Conservation (phyloP, 2,113 vertebrate genomes). For the Bujurquina vittata region DNA sequence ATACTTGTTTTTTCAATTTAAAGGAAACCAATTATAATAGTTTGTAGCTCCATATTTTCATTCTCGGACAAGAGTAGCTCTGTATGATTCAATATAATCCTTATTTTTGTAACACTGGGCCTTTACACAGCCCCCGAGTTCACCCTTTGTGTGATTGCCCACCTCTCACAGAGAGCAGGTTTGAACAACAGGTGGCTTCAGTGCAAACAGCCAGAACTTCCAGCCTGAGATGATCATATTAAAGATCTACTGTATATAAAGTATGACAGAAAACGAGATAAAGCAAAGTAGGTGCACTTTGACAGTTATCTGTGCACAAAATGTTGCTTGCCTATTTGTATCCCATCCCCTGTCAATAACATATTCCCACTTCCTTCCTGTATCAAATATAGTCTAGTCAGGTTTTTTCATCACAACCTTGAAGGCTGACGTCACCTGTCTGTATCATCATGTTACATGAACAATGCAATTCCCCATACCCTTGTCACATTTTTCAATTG, state of each 20-base stretch:
- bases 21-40: neutral
- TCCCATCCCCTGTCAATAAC: constrained; percentile 37
- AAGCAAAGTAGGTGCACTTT: neutral
- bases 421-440: constrained; percentile 32
- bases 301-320: constrained; percentile 3
- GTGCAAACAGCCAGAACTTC: neutral
- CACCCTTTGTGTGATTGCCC: neutral
- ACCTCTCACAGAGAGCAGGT: neutral
- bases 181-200: neutral
- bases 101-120: neutral
- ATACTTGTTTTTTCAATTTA: neutral
- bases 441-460: constrained; percentile 49
- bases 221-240: neutral
- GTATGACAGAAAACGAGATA: neutral
- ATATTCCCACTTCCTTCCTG: constrained; percentile 43
- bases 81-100: neutral
- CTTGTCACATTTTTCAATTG: neutral
- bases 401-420: constrained; percentile 35
- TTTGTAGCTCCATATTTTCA: neutral
- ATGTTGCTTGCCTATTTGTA: constrained; percentile 10
- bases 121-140: neutral
- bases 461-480: constrained; percentile 27
- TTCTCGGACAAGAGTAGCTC: neutral
- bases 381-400: constrained; percentile 53
- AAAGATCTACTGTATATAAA: neutral